Conservation (phyloP, 2,888 invertebrate species). For the Aelia acuminata region DNA sequence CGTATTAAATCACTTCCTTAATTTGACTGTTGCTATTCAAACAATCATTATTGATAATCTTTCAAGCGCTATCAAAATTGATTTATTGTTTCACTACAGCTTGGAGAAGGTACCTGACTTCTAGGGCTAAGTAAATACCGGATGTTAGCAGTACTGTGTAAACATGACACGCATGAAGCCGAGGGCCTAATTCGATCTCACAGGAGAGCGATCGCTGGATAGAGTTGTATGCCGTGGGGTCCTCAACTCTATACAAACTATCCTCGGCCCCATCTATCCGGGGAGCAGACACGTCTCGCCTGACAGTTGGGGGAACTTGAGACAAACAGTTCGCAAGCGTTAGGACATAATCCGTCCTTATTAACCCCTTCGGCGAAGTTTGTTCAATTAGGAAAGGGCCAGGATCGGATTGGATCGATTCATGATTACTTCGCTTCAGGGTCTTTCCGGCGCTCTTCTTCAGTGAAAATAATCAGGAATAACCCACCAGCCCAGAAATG, state of each 20-base stretch:
- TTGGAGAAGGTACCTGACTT: neutral
- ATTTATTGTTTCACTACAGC: neutral
- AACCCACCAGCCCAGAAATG: too few relatives aligned
- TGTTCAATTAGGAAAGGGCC: neutral
- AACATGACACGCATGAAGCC: neutral
- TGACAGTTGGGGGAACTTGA: neutral
- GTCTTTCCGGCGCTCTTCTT: too few relatives aligned
- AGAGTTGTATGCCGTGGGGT: neutral
- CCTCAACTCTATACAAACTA: neutral
- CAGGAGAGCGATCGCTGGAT: neutral
- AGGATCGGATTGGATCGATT: too few relatives aligned
- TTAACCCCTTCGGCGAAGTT: neutral
- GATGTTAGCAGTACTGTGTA: neutral
- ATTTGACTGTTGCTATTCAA: too few relatives aligned
- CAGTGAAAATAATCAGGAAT: too few relatives aligned
- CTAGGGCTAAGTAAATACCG: neutral
- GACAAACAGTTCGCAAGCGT: neutral
- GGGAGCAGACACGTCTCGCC: neutral
- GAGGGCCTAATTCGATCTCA: neutral
- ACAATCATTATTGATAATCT: too few relatives aligned
- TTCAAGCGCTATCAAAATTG: too few relatives aligned
- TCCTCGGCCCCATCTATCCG: neutral
- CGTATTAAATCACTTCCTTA: too few relatives aligned
- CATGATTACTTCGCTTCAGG: too few relatives aligned
- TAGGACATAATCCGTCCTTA: neutral